A percentile compares a stretch with the other conserved stretches of the same genome.
Evolutionary conservation across 2,113 vertebrate genomes (phyloP).

Genomic region (Chascanopsetta lugubris): DNA sequence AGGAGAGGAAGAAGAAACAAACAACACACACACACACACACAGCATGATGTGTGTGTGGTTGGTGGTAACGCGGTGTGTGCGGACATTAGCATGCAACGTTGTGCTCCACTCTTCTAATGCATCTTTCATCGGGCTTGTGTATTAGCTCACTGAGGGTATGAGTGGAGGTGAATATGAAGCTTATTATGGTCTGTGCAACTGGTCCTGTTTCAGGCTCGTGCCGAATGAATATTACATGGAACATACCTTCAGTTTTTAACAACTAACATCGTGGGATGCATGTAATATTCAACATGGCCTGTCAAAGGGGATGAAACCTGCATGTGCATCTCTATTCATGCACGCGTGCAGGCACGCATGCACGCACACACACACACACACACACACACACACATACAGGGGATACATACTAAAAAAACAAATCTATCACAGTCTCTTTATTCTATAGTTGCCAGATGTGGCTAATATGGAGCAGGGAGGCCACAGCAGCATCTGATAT

Average conservation of each 20-base stretch:
- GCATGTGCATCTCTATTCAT: constrained; percentile 22
- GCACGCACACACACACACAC: constrained; percentile 7
- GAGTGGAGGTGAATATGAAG: constrained; percentile 26
- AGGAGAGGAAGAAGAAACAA: constrained; percentile 16
- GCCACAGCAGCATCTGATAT: constrained; percentile 25
- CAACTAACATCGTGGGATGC: constrained; percentile 16
- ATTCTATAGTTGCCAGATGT: constrained; percentile 34
- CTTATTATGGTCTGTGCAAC: constrained; percentile 18
- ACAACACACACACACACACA: constrained; percentile 24
- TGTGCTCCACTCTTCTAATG: constrained; percentile 7
- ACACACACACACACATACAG: constrained; percentile 8
- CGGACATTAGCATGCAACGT: constrained; percentile 33
- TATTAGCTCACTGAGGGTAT: constrained; percentile 16
- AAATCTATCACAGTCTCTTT: background rate
- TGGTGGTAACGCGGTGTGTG: background rate
- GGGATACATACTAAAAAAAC: too few species aligned
- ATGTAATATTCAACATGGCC: constrained; percentile 44
- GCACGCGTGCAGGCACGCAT: background rate
- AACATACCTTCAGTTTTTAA: constrained; percentile 41
- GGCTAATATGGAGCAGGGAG: constrained; percentile 11
- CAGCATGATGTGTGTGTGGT: background rate
- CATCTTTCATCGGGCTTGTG: constrained; percentile 40
- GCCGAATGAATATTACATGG: constrained; percentile 54
- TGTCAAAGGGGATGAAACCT: constrained; percentile 38
- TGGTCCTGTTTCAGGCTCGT: constrained; percentile 10